Evolutionary conservation across 2,797 vertebrate species (phyloP).

Genomic region (Paramormyrops hopkinsi): DNA sequence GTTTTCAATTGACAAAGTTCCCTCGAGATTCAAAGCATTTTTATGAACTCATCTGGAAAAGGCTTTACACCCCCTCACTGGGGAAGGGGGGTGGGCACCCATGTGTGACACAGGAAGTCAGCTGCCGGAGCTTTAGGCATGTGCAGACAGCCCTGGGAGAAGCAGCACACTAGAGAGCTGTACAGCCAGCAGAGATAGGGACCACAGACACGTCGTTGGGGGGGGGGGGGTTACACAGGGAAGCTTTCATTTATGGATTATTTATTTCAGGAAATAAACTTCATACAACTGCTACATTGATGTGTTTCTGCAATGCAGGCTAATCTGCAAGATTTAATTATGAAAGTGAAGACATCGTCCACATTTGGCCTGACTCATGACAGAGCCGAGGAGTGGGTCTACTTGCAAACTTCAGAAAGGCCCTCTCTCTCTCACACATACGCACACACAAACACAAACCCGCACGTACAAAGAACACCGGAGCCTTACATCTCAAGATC

Average conservation of each 20-base stretch:
- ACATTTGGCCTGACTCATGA: background rate
- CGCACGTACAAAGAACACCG: background rate
- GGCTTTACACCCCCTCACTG: background rate
- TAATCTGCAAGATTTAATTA: background rate
- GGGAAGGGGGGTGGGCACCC: background rate
- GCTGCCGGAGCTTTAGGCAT: background rate
- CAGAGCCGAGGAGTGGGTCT: background rate
- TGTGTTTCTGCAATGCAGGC: background rate
- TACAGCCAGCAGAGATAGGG: background rate
- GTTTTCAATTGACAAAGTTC: background rate
- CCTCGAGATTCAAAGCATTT: background rate
- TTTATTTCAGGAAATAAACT: background rate
- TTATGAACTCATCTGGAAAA: constrained; percentile 3
- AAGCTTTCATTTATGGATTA: background rate
- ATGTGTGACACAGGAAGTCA: background rate
- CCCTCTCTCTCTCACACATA: background rate
- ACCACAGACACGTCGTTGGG: background rate
- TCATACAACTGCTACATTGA: background rate
- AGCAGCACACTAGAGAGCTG: background rate
- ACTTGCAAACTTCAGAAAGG: background rate
- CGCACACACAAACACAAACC: background rate
- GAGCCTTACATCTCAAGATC: background rate
- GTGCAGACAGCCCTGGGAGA: background rate
- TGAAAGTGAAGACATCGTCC: background rate
- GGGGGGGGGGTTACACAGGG: background rate